Base-by-base conservation (phyloP, 1,140 invertebrate species). In the Drosophila simulans region DNA sequence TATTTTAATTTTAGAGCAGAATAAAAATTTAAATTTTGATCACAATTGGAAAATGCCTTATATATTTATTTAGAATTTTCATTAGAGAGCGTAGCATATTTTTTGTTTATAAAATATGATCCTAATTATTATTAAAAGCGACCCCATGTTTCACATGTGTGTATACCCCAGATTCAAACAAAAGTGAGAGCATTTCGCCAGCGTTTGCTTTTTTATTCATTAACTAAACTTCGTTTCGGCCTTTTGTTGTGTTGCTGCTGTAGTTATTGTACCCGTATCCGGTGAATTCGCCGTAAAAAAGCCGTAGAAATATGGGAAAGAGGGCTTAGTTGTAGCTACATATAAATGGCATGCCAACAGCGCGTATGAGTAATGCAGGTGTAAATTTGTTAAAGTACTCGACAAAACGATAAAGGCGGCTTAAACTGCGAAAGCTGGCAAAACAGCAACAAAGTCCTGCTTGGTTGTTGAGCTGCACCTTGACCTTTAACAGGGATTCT, bases 351-450 rank as follows among this genome's bases (percentile, higher is more conserved):
- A 64, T 80, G 82, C 59, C 78, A 83, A 84, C 81, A 60, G 34
- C 40, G 77, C 80, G 72, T 84, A 80, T 86, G 83, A 86, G 82
- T 86, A 83, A 86, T 88, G 79, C 78, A 88, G 71, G 83, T 88
- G 82, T 88, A 86, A 85, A 85, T 85, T 86, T 78, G 82, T 78
- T 86, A 59, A 88, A 88, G 83, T 79, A 73, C 78, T 75, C 49
- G 46, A 64, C 45, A 59, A 52, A 73, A 69, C 63, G 56, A 64
- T 56, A 71, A 66, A 70, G 64, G 15, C 45, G 45, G 54, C 52
- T 40, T 49, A 73, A 66, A 25, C 57, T 65, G 63, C 39, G 11
- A 35, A 37, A 49, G 46, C 46, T 49, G 46, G 46, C 7, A 11
- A 51, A 74, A 65, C 69, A 54, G 73, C 27, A 39, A 34, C 34